phyloP scores from a whole-genome alignment of 2,113 vertebrate genomes.

The Choloepus hoffmanni region DNA sequence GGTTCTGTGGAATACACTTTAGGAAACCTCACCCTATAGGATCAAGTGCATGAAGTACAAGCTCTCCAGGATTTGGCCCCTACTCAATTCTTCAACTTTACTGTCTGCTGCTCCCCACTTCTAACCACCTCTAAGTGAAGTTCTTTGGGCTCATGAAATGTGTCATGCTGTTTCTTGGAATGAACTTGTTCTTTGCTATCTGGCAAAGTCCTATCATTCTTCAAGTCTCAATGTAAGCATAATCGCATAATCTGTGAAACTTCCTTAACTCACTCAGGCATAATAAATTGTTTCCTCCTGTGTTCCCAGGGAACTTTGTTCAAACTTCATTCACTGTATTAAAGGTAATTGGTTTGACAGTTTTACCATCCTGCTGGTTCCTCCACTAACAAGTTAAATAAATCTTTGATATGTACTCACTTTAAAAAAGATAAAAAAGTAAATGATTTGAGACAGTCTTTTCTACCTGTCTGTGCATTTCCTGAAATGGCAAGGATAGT shows the following conservation, averaged over 20 bases:
- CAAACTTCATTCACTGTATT: slow-evolving; percentile 63
- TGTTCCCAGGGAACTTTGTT: slow-evolving; percentile 62
- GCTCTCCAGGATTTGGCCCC: not conserved
- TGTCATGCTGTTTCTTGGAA: not conserved
- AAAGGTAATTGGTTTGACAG: slow-evolving; percentile 58
- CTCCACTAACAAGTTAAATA: slow-evolving; percentile 70
- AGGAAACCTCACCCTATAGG: not conserved
- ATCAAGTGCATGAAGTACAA: not conserved
- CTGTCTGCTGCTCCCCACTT: not conserved
- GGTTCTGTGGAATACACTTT: not conserved
- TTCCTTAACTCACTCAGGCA: slow-evolving; percentile 48
- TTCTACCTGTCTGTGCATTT: slow-evolving; percentile 9
- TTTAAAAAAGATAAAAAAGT: not conserved
- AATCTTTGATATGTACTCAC: slow-evolving; percentile 49
- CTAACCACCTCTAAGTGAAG: not conserved
- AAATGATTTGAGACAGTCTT: slow-evolving; percentile 1
- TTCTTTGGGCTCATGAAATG: not conserved
- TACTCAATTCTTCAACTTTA: not conserved
- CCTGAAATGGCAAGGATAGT: slow-evolving; percentile 1
- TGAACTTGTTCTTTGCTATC: not conserved
- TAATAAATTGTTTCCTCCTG: slow-evolving; percentile 56
- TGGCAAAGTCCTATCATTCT: not conserved
- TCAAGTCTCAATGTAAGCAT: not conserved
- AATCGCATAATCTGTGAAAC: not conserved
- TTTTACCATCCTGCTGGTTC: slow-evolving; percentile 56